A percentile compares a stretch with the other conserved stretches of the same genome.
Conservation (phyloP, 2,797 vertebrate genomes). For the Scolopax rusticola region DNA sequence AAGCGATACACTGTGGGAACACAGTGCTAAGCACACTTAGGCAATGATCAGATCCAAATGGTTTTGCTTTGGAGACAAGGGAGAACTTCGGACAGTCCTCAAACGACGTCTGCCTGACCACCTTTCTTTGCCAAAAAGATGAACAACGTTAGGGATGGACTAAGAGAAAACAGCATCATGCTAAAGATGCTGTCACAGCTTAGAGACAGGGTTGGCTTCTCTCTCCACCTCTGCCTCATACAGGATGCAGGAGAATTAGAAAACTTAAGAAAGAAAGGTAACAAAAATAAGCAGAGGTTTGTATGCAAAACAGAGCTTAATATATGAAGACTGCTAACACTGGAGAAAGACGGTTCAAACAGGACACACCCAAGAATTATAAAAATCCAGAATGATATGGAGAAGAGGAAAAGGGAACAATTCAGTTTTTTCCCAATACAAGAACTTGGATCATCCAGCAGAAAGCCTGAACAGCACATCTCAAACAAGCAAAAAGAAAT, state of each 20-base stretch:
- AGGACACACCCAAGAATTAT: fast-evolving
- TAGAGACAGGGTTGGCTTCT: background rate
- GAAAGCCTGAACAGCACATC: background rate
- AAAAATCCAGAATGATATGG: background rate
- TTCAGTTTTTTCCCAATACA: background rate
- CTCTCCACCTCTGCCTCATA: background rate
- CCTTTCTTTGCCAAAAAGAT: background rate
- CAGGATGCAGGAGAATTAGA: background rate
- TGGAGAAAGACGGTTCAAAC: background rate
- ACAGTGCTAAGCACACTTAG: background rate
- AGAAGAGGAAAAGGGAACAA: background rate
- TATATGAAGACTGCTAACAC: background rate
- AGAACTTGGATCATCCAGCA: background rate
- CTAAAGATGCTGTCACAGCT: background rate
- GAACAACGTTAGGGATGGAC: background rate
- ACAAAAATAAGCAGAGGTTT: background rate
- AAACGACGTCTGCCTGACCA: background rate
- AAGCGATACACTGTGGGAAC: background rate
- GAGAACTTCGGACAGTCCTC: background rate
- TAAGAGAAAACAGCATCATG: background rate
- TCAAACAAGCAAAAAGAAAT: background rate
- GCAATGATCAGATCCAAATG: background rate
- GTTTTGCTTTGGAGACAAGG: background rate
- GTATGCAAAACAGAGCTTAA: background rate
- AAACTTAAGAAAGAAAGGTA: background rate